Evolutionary conservation across 2,113 vertebrate species (phyloP).

Genomic region (Antigone vipio): DNA sequence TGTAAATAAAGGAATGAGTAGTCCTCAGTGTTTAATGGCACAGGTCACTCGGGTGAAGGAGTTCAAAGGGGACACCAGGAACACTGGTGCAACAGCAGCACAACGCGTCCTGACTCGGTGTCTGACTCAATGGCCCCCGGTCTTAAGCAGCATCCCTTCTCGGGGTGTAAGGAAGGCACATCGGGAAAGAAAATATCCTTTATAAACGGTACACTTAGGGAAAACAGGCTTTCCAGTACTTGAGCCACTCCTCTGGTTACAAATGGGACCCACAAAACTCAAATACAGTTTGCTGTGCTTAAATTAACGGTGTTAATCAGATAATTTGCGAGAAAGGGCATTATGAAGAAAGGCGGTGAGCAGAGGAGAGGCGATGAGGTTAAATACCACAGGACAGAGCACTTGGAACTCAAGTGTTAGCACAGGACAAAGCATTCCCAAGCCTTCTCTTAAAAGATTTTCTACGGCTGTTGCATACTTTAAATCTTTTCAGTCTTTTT

Average conservation of each 20-base stretch:
- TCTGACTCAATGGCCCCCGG: too few relatives aligned
- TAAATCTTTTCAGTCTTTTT: not conserved
- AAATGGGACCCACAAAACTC: not conserved
- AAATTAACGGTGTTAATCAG: not conserved
- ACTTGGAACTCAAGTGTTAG: rapidly evolving
- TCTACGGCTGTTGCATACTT: not conserved
- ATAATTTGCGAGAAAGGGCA: not conserved
- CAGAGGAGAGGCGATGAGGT: not conserved
- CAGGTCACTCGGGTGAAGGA: not conserved
- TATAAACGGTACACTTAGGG: not conserved
- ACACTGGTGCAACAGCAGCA: not conserved
- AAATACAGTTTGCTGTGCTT: not conserved
- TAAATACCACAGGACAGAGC: not conserved
- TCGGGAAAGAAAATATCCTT: not conserved
- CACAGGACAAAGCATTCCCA: not conserved
- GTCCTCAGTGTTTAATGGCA: not conserved
- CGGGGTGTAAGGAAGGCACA: not conserved
- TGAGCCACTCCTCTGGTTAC: not conserved
- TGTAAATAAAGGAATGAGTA: not conserved
- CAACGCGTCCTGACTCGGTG: rapidly evolving
- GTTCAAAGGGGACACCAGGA: not conserved
- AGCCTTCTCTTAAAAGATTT: not conserved
- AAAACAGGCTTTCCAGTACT: not conserved
- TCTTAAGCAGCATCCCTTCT: not conserved
- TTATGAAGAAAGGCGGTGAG: not conserved